Evolutionary conservation across 2,888 invertebrate species (phyloP), one percentile per base, ranked within the genome.

Genomic region (Spialia ferax): DNA sequence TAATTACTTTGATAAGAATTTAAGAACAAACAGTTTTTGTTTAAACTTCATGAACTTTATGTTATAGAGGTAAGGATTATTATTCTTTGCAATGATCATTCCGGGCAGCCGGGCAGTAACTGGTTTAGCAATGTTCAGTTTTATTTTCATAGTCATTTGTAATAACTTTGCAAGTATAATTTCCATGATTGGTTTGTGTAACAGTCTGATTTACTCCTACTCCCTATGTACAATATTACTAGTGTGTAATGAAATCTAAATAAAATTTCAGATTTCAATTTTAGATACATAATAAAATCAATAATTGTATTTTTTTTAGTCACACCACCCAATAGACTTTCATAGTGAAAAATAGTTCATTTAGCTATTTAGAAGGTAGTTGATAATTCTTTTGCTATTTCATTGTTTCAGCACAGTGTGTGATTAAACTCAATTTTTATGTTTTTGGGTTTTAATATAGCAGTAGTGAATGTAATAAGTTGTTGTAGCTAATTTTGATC

Each of bases 331-430:
- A 66, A 67, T 72, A 70, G 71, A 61, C 59, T 60, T 68, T 60
- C 56, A 60, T 63, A 69, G 35, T 52, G n/a, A 48, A 22, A 62
- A 32, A 42, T 54, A 59, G 20, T 42, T 42, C 15, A 48, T 35
- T 29, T 63, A 62, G 65, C 65, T 60, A 65, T 57, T 57, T 29
- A 23, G 26, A 50, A 22, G 62, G 8, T 67, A 73, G 65, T 57
- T 61, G 62, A 69, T 68, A 29, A 61, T 68, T 71, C 69, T 70
- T 71, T 70, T 62, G 73, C 71, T 74, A 71, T 65, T 48, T 65
- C 68, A 54, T 68, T 72, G 62, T 54, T 57, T 22, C 69, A 71
- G 63, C 63, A 68, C 70, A 70, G 68, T 57, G 64, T 63, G 50
- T 63, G 69, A 66, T 63, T 64, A 45, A 29, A 48, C 50, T 20